Evolutionary conservation across 2,888 invertebrate genomes (phyloP).

Genomic region (Chrysolina americana): DNA sequence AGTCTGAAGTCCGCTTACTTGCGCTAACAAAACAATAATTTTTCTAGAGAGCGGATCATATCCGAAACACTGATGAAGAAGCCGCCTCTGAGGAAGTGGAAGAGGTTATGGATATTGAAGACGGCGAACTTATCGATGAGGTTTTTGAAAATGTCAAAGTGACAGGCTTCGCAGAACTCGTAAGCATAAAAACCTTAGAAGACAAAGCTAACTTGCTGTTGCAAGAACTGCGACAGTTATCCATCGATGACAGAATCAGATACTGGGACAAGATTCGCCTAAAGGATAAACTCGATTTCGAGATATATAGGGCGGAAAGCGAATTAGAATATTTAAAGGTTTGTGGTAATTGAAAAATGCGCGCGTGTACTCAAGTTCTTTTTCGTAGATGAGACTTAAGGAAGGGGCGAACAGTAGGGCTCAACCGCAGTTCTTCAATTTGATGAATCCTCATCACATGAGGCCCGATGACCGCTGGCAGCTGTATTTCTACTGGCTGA

Average conservation of each 20-base stretch:
- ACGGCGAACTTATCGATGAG: constrained; percentile 37
- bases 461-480: constrained; percentile 60
- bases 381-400: constrained; percentile 19
- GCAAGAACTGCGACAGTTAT: background rate
- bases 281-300: constrained; percentile 33
- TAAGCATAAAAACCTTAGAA: constrained; percentile 35
- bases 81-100: constrained; percentile 2
- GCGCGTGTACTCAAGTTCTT: background rate
- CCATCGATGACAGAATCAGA: background rate
- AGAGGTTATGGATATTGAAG: constrained; percentile 26
- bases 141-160: constrained; percentile 39
- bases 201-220: constrained; percentile 9
- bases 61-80: background rate
- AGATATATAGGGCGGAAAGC: constrained; percentile 40
- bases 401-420: background rate
- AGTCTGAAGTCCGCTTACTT: too few species aligned
- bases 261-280: constrained; percentile 25
- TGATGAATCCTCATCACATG: constrained; percentile 56
- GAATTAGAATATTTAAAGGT: constrained; percentile 44
- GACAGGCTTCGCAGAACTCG: constrained; percentile 9
- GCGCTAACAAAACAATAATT: background rate
- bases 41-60: constrained; percentile 9
- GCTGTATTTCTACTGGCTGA: constrained; percentile 64
- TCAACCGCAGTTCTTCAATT: constrained; percentile 40
- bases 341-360: constrained; percentile 12